Percentiles rank a stretch among this genome's conserved stretches.
Evolutionary conservation across 1,140 invertebrate genomes (phyloP).

Genomic region (Triops cancriformis): DNA sequence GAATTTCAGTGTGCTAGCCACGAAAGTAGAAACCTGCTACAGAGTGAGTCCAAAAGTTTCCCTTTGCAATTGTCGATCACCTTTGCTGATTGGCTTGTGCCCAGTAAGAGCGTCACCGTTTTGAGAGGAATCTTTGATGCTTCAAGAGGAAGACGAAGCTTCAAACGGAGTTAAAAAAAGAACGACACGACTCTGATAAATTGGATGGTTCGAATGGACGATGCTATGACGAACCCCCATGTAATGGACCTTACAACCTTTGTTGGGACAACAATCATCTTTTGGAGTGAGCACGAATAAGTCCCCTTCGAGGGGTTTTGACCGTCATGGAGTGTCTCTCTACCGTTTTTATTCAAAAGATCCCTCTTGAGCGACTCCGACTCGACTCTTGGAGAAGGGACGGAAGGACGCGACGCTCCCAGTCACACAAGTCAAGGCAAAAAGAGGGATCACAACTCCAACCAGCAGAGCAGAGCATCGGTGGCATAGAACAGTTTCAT

Average conservation of each 20-base stretch:
- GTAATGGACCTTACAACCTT: neutral
- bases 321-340: neutral
- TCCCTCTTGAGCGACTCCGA: neutral
- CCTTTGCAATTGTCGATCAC: neutral
- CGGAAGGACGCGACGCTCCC: no score
- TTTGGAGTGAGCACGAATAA: neutral
- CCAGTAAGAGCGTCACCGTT: slow-evolving; percentile 1
- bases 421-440: neutral
- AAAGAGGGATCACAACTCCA: neutral
- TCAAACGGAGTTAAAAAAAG: no score
- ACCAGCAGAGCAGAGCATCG: neutral
- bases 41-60: neutral
- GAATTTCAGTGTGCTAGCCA: neutral
- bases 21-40: neutral
- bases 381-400: no score
- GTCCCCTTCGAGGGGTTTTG: neutral
- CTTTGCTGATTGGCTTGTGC: neutral
- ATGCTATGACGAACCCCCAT: neutral
- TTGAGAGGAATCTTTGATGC: neutral
- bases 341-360: neutral
- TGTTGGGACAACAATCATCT: slow-evolving; percentile 4
- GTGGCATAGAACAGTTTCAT: neutral
- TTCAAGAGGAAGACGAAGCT: neutral
- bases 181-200: neutral
- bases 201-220: neutral